Base-by-base conservation (phyloP, 2,797 vertebrate species). In the Lepus townsendii region DNA sequence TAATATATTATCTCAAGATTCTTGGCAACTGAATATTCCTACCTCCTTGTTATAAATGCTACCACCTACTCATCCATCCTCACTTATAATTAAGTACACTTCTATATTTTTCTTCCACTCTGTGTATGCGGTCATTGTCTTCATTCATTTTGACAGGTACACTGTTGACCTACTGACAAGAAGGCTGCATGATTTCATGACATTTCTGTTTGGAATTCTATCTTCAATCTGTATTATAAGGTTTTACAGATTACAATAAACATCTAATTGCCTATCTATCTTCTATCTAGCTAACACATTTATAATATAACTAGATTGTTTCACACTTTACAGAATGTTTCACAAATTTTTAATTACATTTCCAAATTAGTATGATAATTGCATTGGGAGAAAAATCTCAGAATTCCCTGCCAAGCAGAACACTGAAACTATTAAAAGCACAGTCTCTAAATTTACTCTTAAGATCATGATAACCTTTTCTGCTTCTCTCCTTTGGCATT, bases 301-400 rank as follows among this genome's bases (percentile, higher is more conserved):
- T 19, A 17, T 26, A 35, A 42, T 52, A 65, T 26, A 91, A 24
- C 12, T 63, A 24, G 19, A 5, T 38, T 47, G 8, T n/a, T 78
- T 71, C 47, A 75, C 10, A 57, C 26, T 72, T 90, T 57, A 62
- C 1, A 84, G 47, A 62, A 76, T 42, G 90, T 69, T 90, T 80
- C 57, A 88, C 27, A 52, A 62, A 72, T 50, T 35, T 80, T 94
- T 73, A 91, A 85, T 90, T 75, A 78, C 12, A 17, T 94, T 65
- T 89, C 65, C 66, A 88, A 78, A 86, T 80, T 78, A 72, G 32
- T 72, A 88, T 62, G 60, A 88, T 38, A 89, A 57, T 50, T 54
- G 24, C 47, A 78, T 22, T 60, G 69, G 30, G 57, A 93, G 84
- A 91, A 93, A 88, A 91, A 50, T 72, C 35, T 65, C 17, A 71